Percentiles rank a stretch among this genome's conserved stretches.
These are phyloP conservation scores for Glyphotaelius pellucidus DNA, from an alignment of 2,888 invertebrate species.

Conservation along the genomic window DNA sequence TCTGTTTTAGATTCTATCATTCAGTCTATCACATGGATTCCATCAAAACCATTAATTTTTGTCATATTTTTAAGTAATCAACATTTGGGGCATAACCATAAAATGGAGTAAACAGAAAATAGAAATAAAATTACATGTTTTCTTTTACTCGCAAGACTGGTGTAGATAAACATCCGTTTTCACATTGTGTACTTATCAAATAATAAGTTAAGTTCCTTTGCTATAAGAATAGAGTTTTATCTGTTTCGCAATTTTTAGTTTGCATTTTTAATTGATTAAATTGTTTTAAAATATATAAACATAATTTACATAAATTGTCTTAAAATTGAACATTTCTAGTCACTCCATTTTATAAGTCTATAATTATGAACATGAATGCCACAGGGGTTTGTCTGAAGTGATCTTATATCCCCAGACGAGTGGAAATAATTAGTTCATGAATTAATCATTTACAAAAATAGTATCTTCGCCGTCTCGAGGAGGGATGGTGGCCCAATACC, in stretches of 20 bases:
- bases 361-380: neutral
- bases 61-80: conserved; percentile 22
- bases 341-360: conserved; percentile 11
- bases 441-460: neutral
- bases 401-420: neutral
- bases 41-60: neutral
- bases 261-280: neutral
- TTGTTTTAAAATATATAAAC: neutral
- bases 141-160: neutral
- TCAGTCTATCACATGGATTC: conserved; percentile 38
- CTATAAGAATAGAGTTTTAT: neutral
- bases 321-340: conserved; percentile 13
- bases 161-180: neutral
- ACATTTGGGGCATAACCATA: neutral
- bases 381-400: neutral
- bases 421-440: neutral
- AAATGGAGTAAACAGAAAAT: neutral
- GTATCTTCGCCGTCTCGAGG: neutral
- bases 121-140: neutral
- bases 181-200: neutral
- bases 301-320: neutral
- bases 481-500: neutral
- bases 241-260: neutral
- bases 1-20: conserved; percentile 26
- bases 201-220: neutral